These are phyloP conservation scores for Brachionus rotundiformis DNA, from an alignment of 1,140 invertebrate genomes.

Conservation along the genomic window DNA sequence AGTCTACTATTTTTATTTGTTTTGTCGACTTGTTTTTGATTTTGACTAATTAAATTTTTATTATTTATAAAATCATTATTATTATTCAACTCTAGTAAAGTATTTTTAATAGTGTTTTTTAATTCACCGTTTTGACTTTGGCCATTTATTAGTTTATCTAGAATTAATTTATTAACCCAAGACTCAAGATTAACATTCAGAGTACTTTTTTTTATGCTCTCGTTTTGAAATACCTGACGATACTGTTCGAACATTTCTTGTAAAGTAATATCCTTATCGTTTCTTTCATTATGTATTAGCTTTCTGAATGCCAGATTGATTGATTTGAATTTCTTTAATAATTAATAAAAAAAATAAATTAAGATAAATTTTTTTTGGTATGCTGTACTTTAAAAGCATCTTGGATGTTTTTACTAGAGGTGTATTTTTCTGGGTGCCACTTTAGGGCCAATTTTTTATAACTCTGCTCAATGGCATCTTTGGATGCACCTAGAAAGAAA, in stretches of 20 bases:
- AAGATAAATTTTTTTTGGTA: background rate
- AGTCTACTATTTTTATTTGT: slow-evolving; percentile 16
- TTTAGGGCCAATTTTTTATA: slow-evolving; percentile 92
- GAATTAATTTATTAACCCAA: background rate
- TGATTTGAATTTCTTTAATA: slow-evolving; percentile 57
- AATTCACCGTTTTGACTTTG: background rate
- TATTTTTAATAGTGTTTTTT: slow-evolving; percentile 33
- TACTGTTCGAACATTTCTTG: slow-evolving; percentile 57
- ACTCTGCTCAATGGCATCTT: slow-evolving; percentile 59
- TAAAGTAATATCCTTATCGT: slow-evolving; percentile 54
- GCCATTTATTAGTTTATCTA: slow-evolving; percentile 20
- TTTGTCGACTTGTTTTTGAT: background rate
- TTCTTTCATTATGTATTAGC: slow-evolving; percentile 54
- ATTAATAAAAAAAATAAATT: background rate
- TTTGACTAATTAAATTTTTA: slow-evolving; percentile 49
- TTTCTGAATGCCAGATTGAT: slow-evolving; percentile 58
- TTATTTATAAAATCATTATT: slow-evolving; percentile 49
- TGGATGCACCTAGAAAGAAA: slow-evolving; percentile 57
- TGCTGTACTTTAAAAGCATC: slow-evolving; percentile 58
- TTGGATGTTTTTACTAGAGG: slow-evolving; percentile 54
- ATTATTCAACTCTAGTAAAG: slow-evolving; percentile 27
- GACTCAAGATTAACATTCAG: background rate
- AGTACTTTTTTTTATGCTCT: slow-evolving; percentile 54
- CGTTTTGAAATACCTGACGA: slow-evolving; percentile 57
- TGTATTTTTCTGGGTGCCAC: slow-evolving; percentile 95